Conservation (phyloP, 2,888 invertebrate genomes). For the Folsomia candida region DNA sequence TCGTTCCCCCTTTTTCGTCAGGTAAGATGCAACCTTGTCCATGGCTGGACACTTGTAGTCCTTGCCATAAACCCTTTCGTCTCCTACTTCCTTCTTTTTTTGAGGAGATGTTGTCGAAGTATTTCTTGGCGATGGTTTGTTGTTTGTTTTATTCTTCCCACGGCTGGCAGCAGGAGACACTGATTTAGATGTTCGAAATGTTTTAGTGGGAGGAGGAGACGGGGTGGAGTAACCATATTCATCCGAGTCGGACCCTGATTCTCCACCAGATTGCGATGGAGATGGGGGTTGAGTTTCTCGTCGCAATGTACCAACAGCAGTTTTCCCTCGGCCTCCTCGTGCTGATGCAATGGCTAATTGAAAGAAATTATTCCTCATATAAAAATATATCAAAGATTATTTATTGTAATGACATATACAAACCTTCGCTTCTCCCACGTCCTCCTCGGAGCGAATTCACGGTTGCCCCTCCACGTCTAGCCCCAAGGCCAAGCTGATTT, state of each 20-base stretch:
- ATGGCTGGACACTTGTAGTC: conserved; percentile 32
- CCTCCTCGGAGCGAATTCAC: neutral
- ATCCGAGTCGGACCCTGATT: neutral
- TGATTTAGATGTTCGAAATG: neutral
- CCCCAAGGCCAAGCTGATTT: neutral
- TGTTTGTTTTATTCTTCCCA: neutral
- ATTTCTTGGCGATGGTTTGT: neutral
- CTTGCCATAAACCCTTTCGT: conserved; percentile 17
- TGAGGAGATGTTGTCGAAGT: neutral
- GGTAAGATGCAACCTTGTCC: conserved; percentile 29
- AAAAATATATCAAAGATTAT: neutral
- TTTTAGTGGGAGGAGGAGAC: neutral
- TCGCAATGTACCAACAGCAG: neutral
- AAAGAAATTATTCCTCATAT: no score
- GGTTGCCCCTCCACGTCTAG: neutral
- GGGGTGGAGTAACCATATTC: conserved; percentile 1
- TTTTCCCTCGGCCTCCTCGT: no score
- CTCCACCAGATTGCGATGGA: neutral
- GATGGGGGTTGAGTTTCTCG: neutral
- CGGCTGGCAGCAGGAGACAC: neutral
- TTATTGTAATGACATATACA: neutral
- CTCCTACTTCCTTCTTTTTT: neutral
- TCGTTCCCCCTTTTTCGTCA: conserved; percentile 23
- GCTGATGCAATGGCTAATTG: no score
- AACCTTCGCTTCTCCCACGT: neutral